Percentiles rank a stretch among this genome's conserved stretches.
Evolutionary conservation across 1,140 invertebrate genomes (phyloP).

Genomic region (Zaprionus taronus): DNA sequence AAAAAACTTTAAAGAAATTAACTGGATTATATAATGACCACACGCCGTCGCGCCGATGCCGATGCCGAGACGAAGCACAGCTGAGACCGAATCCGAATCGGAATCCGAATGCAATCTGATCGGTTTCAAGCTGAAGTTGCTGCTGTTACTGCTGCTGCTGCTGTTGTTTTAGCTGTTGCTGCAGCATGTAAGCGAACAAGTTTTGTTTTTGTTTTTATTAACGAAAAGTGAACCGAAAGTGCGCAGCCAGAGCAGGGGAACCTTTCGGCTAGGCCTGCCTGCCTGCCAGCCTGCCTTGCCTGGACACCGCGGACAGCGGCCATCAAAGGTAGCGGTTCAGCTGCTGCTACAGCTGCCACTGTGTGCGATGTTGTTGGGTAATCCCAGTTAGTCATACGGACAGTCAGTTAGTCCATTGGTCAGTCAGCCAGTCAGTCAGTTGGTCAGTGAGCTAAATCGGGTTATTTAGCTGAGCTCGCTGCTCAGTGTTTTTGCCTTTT

Average conservation of each 20-base stretch:
- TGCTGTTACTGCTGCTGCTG: constrained; percentile 17
- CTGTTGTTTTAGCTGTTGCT: constrained; percentile 28
- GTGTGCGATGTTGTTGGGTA: constrained; percentile 39
- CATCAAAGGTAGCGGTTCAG: constrained; percentile 64
- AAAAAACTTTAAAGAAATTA: constrained; percentile 80
- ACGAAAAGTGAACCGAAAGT: constrained; percentile 63
- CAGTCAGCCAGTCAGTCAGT: constrained; percentile 32
- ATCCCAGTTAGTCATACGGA: constrained; percentile 52
- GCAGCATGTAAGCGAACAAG: constrained; percentile 70
- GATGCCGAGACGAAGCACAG: constrained; percentile 9
- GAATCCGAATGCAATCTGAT: constrained; percentile 74
- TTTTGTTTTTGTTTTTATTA: constrained; percentile 55
- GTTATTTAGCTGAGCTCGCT: constrained; percentile 29
- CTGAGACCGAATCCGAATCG: constrained; percentile 36
- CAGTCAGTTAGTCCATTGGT: constrained; percentile 29
- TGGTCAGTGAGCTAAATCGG: constrained; percentile 61
- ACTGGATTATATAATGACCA: constrained; percentile 79
- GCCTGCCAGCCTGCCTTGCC: constrained; percentile 18
- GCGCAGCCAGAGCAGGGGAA: constrained; percentile 60
- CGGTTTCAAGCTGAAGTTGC: constrained; percentile 51
- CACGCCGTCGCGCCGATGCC: constrained; percentile 14
- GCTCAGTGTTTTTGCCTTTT: constrained; percentile 45
- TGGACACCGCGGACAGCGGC: constrained; percentile 27
- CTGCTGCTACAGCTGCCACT: constrained; percentile 23
- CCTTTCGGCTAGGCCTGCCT: constrained; percentile 59